Percentiles rank a stretch among this genome's conserved stretches.
Conservation (phyloP, 2,888 invertebrate species). For the Platerodrilus igneus region DNA sequence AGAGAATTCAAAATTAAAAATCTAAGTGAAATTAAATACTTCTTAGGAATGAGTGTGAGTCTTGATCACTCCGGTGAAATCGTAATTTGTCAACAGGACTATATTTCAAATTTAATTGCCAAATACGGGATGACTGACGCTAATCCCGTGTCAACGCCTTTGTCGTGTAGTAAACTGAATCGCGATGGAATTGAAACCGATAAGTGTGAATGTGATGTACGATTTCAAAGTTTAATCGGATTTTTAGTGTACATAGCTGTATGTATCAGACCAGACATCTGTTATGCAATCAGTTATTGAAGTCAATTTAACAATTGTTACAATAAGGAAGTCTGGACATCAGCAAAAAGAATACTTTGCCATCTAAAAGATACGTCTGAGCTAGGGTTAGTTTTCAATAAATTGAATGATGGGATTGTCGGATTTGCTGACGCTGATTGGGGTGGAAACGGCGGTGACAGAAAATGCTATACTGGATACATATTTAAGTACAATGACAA, state of each 20-base stretch:
- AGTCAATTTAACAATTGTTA: too few species aligned
- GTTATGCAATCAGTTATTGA: conserved; percentile 22
- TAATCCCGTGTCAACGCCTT: too few species aligned
- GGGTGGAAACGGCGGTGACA: conserved; percentile 27
- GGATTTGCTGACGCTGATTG: conserved; percentile 32
- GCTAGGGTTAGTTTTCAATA: conserved; percentile 22
- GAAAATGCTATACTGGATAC: conserved; percentile 42
- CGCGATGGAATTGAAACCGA: too few species aligned
- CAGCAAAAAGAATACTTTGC: conserved; percentile 24
- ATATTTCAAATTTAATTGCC: too few species aligned
- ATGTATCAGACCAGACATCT: conserved; percentile 26
- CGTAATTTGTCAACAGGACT: too few species aligned
- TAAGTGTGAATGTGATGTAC: too few species aligned
- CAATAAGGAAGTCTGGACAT: conserved; percentile 20
- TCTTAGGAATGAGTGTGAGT: too few species aligned
- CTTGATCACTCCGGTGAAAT: too few species aligned
- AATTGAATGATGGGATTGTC: conserved; percentile 11
- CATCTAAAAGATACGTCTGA: conserved; percentile 24
- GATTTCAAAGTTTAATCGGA: conserved; percentile 22
- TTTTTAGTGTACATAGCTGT: conserved; percentile 20
- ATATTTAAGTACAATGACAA: conserved; percentile 29
- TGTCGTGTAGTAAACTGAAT: too few species aligned
- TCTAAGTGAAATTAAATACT: too few species aligned
- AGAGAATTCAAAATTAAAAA: conserved; percentile 3
- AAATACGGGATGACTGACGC: too few species aligned